Evolutionary conservation across 2,797 vertebrate genomes (phyloP).

Genomic region (Falco cherrug): DNA sequence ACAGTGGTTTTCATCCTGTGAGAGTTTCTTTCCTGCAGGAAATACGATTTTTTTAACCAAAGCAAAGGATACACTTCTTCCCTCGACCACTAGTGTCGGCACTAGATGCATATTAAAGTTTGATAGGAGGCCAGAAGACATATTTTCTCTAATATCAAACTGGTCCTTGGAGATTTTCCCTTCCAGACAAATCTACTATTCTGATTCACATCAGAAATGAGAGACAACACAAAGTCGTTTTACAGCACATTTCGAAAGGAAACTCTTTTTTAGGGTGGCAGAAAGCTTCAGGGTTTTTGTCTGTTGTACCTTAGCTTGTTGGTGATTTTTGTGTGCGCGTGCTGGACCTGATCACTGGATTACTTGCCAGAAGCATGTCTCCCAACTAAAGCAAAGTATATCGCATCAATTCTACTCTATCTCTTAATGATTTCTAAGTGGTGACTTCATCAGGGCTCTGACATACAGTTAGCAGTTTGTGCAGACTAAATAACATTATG

Average conservation of each 20-base stretch:
- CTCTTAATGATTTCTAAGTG: conserved; percentile 24
- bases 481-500: conserved; percentile 63
- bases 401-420: background rate
- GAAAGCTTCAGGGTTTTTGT: background rate
- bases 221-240: background rate
- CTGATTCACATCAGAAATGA: background rate
- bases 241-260: background rate
- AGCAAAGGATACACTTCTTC: background rate
- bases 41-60: background rate
- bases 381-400: background rate
- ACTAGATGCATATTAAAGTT: background rate
- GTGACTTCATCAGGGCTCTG: conserved; percentile 53
- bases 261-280: background rate
- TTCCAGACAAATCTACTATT: background rate
- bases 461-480: conserved; percentile 20
- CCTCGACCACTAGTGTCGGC: background rate
- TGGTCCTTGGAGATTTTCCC: background rate
- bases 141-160: background rate
- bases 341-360: background rate
- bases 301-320: background rate
- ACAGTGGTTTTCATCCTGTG: background rate
- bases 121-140: background rate
- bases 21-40: background rate
- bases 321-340: background rate
- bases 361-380: background rate